Evolutionary conservation across 2,797 vertebrate genomes (phyloP).

Genomic region (Poecilia velifera): DNA sequence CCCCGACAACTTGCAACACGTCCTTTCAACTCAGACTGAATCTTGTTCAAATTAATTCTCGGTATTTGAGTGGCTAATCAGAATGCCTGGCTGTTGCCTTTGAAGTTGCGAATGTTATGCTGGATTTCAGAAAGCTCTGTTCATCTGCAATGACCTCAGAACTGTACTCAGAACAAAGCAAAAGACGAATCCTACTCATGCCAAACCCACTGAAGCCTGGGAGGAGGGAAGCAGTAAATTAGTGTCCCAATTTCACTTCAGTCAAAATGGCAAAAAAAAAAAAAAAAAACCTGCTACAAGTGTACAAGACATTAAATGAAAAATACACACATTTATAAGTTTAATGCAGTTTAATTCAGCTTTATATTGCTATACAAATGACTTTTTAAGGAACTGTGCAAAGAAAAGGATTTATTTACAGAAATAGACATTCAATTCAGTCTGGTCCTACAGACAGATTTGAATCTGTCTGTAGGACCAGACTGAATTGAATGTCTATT

Average conservation of each 20-base stretch:
- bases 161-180: slow-evolving; percentile 50
- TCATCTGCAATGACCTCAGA: slow-evolving; percentile 22
- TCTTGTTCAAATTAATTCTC: neutral
- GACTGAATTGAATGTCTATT: too few relatives aligned
- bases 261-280: slow-evolving; percentile 14
- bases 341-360: neutral
- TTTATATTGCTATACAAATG: neutral
- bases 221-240: slow-evolving; percentile 25
- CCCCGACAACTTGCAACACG: slow-evolving; percentile 19
- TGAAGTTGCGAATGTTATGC: slow-evolving; percentile 20
- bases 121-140: slow-evolving; percentile 5
- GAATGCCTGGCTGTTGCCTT: slow-evolving; percentile 16
- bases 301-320: neutral
- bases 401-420: neutral
- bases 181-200: slow-evolving; percentile 21
- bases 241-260: slow-evolving; percentile 24
- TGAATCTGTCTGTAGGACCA: too few relatives aligned
- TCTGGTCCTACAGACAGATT: neutral
- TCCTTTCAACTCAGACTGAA: slow-evolving; percentile 31
- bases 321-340: neutral
- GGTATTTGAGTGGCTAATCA: slow-evolving; percentile 4
- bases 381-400: neutral
- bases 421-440: neutral
- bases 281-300: too few relatives aligned
- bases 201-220: slow-evolving; percentile 25